Evolutionary conservation across 2,797 vertebrate genomes (phyloP).

Genomic region (Margarornis squamiger): DNA sequence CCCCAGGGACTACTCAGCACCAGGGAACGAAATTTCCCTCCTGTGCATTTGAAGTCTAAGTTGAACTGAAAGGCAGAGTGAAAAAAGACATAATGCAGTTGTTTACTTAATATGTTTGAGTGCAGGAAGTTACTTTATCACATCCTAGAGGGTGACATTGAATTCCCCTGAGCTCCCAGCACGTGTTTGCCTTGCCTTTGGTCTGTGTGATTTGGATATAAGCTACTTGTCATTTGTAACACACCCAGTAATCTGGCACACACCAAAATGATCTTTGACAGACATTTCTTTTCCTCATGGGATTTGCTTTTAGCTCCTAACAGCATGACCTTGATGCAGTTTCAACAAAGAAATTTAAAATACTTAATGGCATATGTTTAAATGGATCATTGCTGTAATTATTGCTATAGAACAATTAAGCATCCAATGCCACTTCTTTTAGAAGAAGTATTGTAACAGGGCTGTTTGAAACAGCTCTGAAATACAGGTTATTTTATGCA

Average conservation of each 20-base stretch:
- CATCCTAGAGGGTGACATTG: conserved; percentile 14
- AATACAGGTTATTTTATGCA: neutral
- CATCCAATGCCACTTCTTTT: neutral
- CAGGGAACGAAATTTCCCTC: neutral
- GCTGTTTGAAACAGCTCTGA: neutral
- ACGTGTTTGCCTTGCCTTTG: neutral
- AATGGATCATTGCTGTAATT: neutral
- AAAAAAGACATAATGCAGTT: conserved; percentile 15
- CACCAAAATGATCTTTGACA: neutral
- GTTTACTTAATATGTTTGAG: neutral
- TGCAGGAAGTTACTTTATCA: neutral
- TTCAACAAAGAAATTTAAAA: conserved; percentile 22
- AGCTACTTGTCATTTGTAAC: conserved; percentile 16
- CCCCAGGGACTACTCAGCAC: neutral
- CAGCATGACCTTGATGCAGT: conserved; percentile 10
- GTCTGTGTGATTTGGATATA: conserved; percentile 5
- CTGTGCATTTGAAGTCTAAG: neutral
- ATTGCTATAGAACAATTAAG: neutral
- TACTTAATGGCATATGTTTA: neutral
- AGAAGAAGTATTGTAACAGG: neutral
- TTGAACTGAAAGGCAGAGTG: conserved; percentile 1
- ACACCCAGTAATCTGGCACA: conserved; percentile 10
- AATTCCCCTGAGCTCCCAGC: conserved; percentile 4
- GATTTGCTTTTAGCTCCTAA: conserved; percentile 6
- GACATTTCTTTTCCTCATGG: neutral